phyloP scores from a whole-genome alignment of 2,113 vertebrate genomes.

The Bettongia penicillata region DNA sequence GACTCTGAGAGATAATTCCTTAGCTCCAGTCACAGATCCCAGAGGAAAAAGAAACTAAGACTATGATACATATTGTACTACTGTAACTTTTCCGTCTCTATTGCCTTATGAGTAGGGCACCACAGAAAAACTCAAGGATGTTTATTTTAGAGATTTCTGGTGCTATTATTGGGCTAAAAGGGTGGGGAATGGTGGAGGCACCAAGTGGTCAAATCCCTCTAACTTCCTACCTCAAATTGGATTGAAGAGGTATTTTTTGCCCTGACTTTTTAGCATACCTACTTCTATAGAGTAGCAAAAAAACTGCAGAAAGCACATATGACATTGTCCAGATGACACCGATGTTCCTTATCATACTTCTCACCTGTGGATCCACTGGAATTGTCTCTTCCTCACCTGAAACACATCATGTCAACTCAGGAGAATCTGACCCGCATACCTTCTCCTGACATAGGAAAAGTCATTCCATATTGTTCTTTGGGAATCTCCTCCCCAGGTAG shows the following conservation, averaged over 20 bases:
- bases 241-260: background rate
- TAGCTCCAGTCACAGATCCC: background rate
- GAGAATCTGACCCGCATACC: background rate
- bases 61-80: background rate
- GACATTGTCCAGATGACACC: background rate
- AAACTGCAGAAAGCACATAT: background rate
- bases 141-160: background rate
- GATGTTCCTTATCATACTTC: background rate
- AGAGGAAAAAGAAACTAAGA: background rate
- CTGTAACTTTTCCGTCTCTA: background rate
- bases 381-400: background rate
- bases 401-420: background rate
- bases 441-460: background rate
- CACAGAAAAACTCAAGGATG: background rate
- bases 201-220: background rate
- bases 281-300: fast-evolving
- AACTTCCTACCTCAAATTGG: background rate
- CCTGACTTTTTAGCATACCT: background rate
- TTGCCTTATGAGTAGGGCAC: background rate
- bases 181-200: background rate
- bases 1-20: background rate
- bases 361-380: background rate
- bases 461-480: background rate
- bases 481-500: background rate
- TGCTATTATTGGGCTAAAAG: background rate